Base-by-base conservation (phyloP, 2,797 vertebrate genomes). In the Aythya fuligula region DNA sequence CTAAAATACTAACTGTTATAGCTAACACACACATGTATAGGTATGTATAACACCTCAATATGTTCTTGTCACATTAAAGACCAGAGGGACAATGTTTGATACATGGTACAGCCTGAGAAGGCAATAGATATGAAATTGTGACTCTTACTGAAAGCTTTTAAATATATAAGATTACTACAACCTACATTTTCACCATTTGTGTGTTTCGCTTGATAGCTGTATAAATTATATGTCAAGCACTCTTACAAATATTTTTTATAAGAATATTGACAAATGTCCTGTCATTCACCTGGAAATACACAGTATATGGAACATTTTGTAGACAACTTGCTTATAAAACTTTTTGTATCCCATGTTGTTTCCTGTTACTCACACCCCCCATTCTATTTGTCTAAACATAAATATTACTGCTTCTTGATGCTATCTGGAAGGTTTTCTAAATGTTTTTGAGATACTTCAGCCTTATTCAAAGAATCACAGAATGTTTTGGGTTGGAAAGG, bases 301-400 rank as follows among this genome's bases (percentile, higher is more conserved):
- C 51, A 75, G 72, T 84, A 91, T 67, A 62, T 67, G 54, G 78
- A 96, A 60, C 34, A 43, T 93, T 97, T 86, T 94, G 60, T 76
- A 97, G 70, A 92, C 65, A 73, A 81, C 94, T 97, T 93, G 27
- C 58, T 88, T 96, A 21, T 79, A 89, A 65, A 80, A 76, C 39
- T 90, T 87, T 95, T 95, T 87, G 34, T 53, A 89, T 89, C 60
- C 78, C 70, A 76, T 94, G 79, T 92, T 95, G 41, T 72, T 94
- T 94, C 96, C 76, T 94, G 20, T 94, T 94, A 70, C 88, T 85
- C 66, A 32, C 49, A 94, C 66, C 78, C 96, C 77, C 65, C 58
- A 94, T 95, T 96, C 96, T 93, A 95, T 95, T 96, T 97, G 89
- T 95, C 96, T 95, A 96, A 96, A 86, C 49, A 90, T 57, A 95